Percentiles rank a stretch among this genome's conserved stretches.
phyloP scores from a whole-genome alignment of 2,888 invertebrate species.

The Meteorus cinctellus region DNA sequence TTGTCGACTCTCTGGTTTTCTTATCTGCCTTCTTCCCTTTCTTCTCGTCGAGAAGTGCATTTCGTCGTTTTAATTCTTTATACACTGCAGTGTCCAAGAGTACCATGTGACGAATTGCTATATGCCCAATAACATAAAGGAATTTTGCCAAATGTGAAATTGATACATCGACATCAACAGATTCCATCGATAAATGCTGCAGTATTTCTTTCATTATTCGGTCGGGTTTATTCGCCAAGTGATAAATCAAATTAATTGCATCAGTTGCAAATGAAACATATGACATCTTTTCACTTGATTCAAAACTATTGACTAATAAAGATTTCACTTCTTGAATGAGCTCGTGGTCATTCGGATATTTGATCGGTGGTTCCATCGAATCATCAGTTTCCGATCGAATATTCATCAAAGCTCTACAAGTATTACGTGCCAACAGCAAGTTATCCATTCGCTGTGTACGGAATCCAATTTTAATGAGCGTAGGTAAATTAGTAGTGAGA shows the following conservation, averaged over 20 bases:
- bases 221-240: slow-evolving; percentile 78
- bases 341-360: slow-evolving; percentile 75
- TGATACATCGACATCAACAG: slow-evolving; percentile 42
- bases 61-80: slow-evolving; percentile 84
- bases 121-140: slow-evolving; percentile 81
- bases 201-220: slow-evolving; percentile 59
- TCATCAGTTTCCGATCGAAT: slow-evolving; percentile 71
- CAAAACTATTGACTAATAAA: slow-evolving; percentile 75
- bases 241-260: slow-evolving; percentile 78
- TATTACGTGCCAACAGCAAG: slow-evolving; percentile 76
- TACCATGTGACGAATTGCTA: slow-evolving; percentile 86
- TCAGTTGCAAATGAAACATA: slow-evolving; percentile 78
- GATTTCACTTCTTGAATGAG: slow-evolving; percentile 75
- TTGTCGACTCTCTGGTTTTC: slow-evolving; percentile 1
- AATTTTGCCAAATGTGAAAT: slow-evolving; percentile 69
- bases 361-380: slow-evolving; percentile 68
- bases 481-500: slow-evolving; percentile 81
- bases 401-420: slow-evolving; percentile 77
- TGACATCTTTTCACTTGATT: slow-evolving; percentile 70
- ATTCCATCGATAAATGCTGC: slow-evolving; percentile 49
- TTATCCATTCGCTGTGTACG: slow-evolving; percentile 75
- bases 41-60: slow-evolving; percentile 70
- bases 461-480: slow-evolving; percentile 84
- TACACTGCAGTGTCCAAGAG: slow-evolving; percentile 89
- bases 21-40: slow-evolving; percentile 65